Conservation (phyloP, 2,888 invertebrate species). For the Ganaspis brasiliensis region DNA sequence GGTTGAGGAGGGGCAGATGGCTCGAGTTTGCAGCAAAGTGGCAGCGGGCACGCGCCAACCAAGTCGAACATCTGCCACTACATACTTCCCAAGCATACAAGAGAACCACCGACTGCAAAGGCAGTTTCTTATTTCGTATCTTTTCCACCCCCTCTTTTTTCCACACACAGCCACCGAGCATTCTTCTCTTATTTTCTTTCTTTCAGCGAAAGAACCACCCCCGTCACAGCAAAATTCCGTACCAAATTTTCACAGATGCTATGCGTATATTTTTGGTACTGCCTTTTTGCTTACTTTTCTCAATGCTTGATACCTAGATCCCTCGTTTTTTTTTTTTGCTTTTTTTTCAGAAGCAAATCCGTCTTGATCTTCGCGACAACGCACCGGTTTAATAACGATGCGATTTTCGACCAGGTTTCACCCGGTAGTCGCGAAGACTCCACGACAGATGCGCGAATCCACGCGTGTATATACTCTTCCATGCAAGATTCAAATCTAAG, state of each 20-base stretch:
- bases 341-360: conserved; percentile 58
- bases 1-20: conserved; percentile 74
- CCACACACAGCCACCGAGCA: conserved; percentile 42
- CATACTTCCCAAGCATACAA: conserved; percentile 67
- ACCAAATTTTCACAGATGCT: conserved; percentile 68
- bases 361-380: conserved; percentile 60
- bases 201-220: conserved; percentile 50
- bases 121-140: conserved; percentile 72
- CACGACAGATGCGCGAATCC: conserved; percentile 36
- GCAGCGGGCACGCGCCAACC: conserved; percentile 80
- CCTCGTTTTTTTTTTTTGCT: conserved; percentile 37
- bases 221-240: conserved; percentile 37
- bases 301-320: background rate
- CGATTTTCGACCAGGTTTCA: conserved; percentile 6
- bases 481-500: conserved; percentile 31
- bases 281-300: conserved; percentile 31
- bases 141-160: conserved; percentile 63
- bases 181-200: conserved; percentile 45
- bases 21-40: conserved; percentile 78
- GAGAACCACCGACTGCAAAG: conserved; percentile 68
- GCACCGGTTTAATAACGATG: conserved; percentile 47
- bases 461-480: conserved; percentile 16
- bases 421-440: conserved; percentile 24
- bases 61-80: conserved; percentile 78
- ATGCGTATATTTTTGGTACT: conserved; percentile 52